A percentile compares a stretch with the other conserved stretches of the same genome.
Conservation (phyloP, 2,113 vertebrate species). For the Lutjanus erythropterus region DNA sequence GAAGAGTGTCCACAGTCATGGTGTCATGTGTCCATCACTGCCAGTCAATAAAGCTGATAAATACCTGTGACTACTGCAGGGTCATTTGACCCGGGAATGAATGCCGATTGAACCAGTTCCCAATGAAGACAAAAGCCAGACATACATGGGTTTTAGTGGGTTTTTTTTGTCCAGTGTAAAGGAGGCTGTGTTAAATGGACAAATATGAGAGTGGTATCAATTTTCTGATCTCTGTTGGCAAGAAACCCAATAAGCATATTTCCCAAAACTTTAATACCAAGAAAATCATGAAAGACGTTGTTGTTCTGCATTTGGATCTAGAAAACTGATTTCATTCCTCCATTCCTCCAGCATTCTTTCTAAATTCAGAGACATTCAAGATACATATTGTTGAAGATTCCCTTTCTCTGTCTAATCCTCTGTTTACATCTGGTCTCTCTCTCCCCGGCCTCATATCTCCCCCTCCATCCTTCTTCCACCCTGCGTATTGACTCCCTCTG, state of each 20-base stretch:
- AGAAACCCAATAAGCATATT: not conserved
- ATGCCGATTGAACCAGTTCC: too few species aligned
- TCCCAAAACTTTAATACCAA: not conserved
- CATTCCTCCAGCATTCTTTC: not conserved
- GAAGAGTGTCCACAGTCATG: too few species aligned
- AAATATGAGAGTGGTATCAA: not conserved
- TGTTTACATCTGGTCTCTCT: constrained; percentile 62
- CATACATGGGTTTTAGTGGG: too few species aligned
- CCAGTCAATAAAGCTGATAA: too few species aligned
- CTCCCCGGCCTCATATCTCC: constrained; percentile 42
- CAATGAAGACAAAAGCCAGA: too few species aligned
- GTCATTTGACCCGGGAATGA: too few species aligned
- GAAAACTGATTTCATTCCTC: not conserved
- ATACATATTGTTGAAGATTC: constrained; percentile 39
- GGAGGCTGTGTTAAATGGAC: not conserved
- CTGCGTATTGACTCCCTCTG: constrained; percentile 51
- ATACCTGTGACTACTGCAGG: too few species aligned
- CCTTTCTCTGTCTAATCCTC: constrained; percentile 58
- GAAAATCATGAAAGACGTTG: not conserved
- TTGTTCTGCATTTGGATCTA: not conserved
- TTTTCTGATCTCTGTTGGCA: not conserved
- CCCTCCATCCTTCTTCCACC: constrained; percentile 43
- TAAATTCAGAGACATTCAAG: constrained; percentile 37
- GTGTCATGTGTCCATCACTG: too few species aligned
- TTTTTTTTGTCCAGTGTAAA: too few species aligned